Percentiles rank a stretch among this genome's conserved stretches.
Evolutionary conservation across 2,888 invertebrate genomes (phyloP).

Genomic region (Ennomos erosarius): DNA sequence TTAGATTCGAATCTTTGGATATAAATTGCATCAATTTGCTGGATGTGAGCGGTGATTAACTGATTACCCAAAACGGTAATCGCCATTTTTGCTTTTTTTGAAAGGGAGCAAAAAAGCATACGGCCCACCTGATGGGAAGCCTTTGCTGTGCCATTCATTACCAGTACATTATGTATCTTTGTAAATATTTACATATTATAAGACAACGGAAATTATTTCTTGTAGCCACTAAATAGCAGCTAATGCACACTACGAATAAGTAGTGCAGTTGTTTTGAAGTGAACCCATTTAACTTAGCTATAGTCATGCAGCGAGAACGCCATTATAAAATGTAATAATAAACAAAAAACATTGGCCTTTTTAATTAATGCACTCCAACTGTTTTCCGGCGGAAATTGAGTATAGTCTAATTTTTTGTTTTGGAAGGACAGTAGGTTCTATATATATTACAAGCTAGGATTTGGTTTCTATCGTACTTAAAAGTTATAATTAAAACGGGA

Average conservation of each 20-base stretch:
- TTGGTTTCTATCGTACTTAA: slow-evolving; percentile 3
- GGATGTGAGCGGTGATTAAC: slow-evolving; percentile 11
- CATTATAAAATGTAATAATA: neutral
- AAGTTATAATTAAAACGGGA: slow-evolving; percentile 15
- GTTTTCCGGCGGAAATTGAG: slow-evolving; percentile 18
- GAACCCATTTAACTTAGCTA: too few relatives aligned
- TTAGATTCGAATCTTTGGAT: slow-evolving; percentile 24
- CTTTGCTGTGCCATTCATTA: slow-evolving; percentile 14
- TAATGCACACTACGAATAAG: too few relatives aligned
- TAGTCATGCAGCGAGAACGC: too few relatives aligned
- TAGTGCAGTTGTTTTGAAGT: too few relatives aligned
- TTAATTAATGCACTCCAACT: slow-evolving; percentile 10
- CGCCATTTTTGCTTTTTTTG: slow-evolving; percentile 5
- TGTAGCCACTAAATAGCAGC: too few relatives aligned
- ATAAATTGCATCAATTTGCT: slow-evolving; percentile 14
- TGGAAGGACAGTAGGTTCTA: too few relatives aligned
- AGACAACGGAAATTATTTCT: too few relatives aligned
- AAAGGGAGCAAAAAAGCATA: too few relatives aligned
- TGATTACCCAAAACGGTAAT: slow-evolving; percentile 10
- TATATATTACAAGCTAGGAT: slow-evolving; percentile 20
- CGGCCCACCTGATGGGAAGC: too few relatives aligned
- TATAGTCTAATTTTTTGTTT: too few relatives aligned
- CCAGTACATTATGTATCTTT: slow-evolving; percentile 3
- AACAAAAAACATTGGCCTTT: slow-evolving; percentile 13
- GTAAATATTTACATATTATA: too few relatives aligned